Conservation (phyloP, 2,113 vertebrate species). For the Rissa tridactyla region DNA sequence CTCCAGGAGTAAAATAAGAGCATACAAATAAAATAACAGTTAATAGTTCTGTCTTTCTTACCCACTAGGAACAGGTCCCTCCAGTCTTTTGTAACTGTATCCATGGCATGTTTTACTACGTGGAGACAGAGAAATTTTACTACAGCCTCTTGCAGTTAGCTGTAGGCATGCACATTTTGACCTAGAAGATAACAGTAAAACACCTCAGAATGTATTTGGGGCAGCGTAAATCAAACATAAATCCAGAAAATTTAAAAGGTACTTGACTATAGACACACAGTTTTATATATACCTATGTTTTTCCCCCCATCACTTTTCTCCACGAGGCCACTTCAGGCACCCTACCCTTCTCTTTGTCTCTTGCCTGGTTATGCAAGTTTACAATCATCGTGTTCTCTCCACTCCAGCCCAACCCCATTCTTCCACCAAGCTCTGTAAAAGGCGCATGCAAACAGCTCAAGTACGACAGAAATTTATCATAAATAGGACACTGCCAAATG, state of each 20-base stretch:
- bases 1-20: neutral
- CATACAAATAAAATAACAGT: neutral
- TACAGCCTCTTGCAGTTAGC: constrained; percentile 69
- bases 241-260: neutral
- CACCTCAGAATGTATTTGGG: constrained; percentile 13
- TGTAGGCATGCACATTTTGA: constrained; percentile 82
- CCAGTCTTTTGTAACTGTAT: constrained; percentile 84
- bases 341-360: neutral
- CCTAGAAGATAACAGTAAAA: constrained; percentile 59
- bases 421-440: neutral
- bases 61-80: constrained; percentile 78
- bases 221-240: neutral
- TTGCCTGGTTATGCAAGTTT: neutral
- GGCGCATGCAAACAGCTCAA: neutral
- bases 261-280: neutral
- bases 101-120: constrained; percentile 10
- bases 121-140: neutral
- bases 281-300: neutral
- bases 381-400: neutral
- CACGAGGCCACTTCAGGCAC: neutral
- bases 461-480: neutral
- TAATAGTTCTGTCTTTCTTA: constrained; percentile 61
- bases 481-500: neutral
- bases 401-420: neutral
- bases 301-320: neutral